Percentiles rank a stretch among this genome's conserved stretches.
These are phyloP conservation scores for Cherax destructor DNA, from an alignment of 1,140 invertebrate genomes.

Conservation along the genomic window DNA sequence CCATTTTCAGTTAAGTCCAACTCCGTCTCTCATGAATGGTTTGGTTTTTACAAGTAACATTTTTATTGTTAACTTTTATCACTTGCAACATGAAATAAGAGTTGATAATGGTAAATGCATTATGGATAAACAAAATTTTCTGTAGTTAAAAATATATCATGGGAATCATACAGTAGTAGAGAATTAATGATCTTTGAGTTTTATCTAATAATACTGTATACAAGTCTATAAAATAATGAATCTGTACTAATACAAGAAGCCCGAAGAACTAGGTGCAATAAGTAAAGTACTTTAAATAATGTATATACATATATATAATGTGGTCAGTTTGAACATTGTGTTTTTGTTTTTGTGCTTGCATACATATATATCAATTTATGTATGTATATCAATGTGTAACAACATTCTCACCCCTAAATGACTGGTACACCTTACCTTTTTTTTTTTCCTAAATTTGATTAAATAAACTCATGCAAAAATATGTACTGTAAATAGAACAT, in stretches of 20 bases:
- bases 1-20: not conserved
- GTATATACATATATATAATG: not conserved
- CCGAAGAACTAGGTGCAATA: not conserved
- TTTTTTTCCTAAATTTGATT: no score
- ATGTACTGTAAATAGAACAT: no score
- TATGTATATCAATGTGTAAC: no score
- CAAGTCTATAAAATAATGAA: not conserved
- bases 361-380: no score
- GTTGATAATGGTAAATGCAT: not conserved
- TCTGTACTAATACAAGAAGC: not conserved
- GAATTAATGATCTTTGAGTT: not conserved
- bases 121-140: not conserved
- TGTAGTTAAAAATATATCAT: not conserved
- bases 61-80: not conserved
- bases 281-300: not conserved
- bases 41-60: not conserved
- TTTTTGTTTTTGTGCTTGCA: no score
- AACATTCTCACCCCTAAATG: no score
- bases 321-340: not conserved
- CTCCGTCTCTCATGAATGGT: not conserved
- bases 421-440: no score
- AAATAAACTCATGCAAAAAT: no score
- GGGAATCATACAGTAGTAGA: not conserved
- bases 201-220: not conserved
- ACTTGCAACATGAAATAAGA: not conserved